Evolutionary conservation across 2,888 invertebrate species (phyloP), one percentile per base, ranked within the genome.

Genomic region (Masnerella sp.): DNA sequence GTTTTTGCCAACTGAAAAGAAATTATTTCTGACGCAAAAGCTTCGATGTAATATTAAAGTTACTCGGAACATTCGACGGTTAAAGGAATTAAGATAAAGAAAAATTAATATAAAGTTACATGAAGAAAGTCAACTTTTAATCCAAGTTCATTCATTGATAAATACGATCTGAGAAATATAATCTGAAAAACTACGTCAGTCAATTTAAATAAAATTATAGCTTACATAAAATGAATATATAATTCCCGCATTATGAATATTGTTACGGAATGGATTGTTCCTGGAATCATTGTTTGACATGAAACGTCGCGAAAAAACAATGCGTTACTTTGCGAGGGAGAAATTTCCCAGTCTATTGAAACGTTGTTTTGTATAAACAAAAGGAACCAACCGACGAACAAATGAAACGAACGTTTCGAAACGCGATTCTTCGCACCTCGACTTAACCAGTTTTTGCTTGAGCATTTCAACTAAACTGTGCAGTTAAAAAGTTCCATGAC

Each of bases 401-500:
- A 42, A 40, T 28, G 40, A 20, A 43, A 40, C 32, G 11, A 52
- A 43, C 22, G 20, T 51, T 49, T 30, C 15, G 25, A 42, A 51
- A 51, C 12, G 22, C 15, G 34, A 42, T 34, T 62, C 8, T 32
- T 51, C 25, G 17, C 43, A 22, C 61, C 45, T 49, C 15, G 25
- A 32, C 17, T 51, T 61, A 40, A 22, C 14, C 25, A 61, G 32
- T 51, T 64, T 68, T 68, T 25, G 51, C 14, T 43, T 28, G 36
- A 59, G 14, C 45, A 22, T 52, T 54, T 47, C 47, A 45, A 52
- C 45, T 52, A 51, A 68, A 38, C 43, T 59, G 38, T 59, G 59
- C 38, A 52, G 68, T 59, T 61, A 47, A 69, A 56, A 69, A 69
- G 40, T 69, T 69, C 30, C 45, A 47, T 49, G 47, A 69, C 69